Evolutionary conservation across 2,888 invertebrate species (phyloP).

Genomic region (Prenolepis imparis): DNA sequence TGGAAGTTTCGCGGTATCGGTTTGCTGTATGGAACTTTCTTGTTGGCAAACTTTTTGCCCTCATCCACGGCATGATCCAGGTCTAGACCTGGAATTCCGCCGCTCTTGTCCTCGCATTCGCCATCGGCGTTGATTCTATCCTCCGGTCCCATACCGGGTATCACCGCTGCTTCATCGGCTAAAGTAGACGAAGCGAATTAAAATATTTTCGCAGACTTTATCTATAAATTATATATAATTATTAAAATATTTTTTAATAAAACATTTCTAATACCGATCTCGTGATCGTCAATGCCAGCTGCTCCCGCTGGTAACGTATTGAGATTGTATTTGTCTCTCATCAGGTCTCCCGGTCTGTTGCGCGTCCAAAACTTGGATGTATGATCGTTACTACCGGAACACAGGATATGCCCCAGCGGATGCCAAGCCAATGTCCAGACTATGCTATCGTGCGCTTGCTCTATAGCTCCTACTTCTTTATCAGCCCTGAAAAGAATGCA

Average conservation of each 20-base stretch:
- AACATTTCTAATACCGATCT: constrained; percentile 87
- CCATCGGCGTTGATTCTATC: constrained; percentile 92
- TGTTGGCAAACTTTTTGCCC: constrained; percentile 89
- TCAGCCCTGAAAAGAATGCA: constrained; percentile 91
- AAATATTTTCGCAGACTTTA: background rate
- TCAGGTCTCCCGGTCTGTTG: constrained; percentile 98
- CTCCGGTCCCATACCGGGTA: constrained; percentile 99
- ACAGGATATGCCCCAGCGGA: constrained; percentile 98
- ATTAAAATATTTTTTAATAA: constrained; percentile 85
- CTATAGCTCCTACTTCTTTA: constrained; percentile 99
- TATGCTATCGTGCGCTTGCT: constrained; percentile 99
- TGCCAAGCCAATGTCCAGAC: constrained; percentile 99
- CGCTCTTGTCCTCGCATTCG: constrained; percentile 84
- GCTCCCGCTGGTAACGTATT: constrained; percentile 95
- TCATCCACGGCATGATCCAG: constrained; percentile 91
- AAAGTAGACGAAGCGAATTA: constrained; percentile 51
- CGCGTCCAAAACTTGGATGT: constrained; percentile 99
- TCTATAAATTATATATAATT: background rate
- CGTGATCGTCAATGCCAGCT: constrained; percentile 91
- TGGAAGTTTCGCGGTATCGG: constrained; percentile 98
- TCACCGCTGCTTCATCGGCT: constrained; percentile 92
- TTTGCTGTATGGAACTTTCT: constrained; percentile 97
- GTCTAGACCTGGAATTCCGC: constrained; percentile 94
- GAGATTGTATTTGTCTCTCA: constrained; percentile 99
- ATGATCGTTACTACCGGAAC: constrained; percentile 99